Conservation (phyloP, 2,113 vertebrate species). For the Galemys pyrenaicus region DNA sequence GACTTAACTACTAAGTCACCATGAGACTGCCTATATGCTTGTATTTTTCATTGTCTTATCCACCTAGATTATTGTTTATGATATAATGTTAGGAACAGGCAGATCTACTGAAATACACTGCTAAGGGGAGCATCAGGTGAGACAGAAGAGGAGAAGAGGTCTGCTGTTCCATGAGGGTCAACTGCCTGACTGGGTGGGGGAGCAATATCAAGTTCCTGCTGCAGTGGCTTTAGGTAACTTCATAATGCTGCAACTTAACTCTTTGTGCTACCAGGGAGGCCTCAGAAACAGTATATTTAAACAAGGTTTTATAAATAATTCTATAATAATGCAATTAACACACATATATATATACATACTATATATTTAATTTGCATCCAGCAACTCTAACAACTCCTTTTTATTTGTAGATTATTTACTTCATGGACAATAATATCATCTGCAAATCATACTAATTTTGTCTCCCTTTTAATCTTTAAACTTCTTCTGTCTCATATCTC, state of each 20-base stretch:
- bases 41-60: neutral
- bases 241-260: no score
- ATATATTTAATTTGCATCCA: neutral
- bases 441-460: slow-evolving; percentile 7
- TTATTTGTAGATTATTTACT: slow-evolving; percentile 21
- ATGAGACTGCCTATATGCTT: no score
- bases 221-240: neutral
- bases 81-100: neutral
- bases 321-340: neutral
- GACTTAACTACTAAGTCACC: no score
- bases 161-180: no score
- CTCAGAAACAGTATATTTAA: neutral
- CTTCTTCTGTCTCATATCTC: neutral
- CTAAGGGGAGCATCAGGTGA: no score
- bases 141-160: no score
- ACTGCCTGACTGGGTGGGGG: no score
- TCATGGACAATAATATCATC: neutral
- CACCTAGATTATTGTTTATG: neutral
- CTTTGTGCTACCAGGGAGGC: no score
- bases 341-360: neutral
- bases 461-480: neutral
- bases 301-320: neutral
- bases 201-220: no score
- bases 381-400: neutral
- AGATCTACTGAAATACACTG: no score